Conservation (phyloP, 1,140 invertebrate species). For the Tachypleus tridentatus region DNA sequence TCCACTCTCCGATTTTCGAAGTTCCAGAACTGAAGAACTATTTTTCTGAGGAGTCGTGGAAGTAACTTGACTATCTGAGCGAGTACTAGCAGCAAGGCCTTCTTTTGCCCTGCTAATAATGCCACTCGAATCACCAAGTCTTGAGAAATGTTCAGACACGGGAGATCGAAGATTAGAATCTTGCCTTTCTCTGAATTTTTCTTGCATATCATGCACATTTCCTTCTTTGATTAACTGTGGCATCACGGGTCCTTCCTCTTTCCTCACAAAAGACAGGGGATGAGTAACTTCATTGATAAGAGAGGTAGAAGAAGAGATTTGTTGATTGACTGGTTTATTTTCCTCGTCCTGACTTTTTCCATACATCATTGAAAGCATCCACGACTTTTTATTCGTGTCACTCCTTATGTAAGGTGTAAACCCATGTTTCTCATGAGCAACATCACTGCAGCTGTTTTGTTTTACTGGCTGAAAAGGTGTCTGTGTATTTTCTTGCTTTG, state of each 20-base stretch:
- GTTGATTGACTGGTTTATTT: background rate
- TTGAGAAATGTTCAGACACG: constrained; percentile 19
- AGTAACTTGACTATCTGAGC: no score
- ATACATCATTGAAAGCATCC: constrained; percentile 44
- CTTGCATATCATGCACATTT: constrained; percentile 23
- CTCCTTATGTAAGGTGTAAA: background rate
- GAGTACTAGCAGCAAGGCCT: constrained; percentile 38
- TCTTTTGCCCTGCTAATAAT: constrained; percentile 88
- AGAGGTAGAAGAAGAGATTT: background rate
- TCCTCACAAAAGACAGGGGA: constrained; percentile 36
- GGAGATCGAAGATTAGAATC: constrained; percentile 44
- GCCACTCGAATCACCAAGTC: constrained; percentile 73
- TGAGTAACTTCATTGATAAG: background rate
- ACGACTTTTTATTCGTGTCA: constrained; percentile 44
- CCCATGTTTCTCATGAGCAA: background rate
- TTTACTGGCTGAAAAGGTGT: background rate
- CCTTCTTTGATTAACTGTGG: constrained; percentile 3
- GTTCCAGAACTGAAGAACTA: background rate
- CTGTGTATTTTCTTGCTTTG: background rate
- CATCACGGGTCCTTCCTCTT: constrained; percentile 33
- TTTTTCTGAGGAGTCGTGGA: background rate
- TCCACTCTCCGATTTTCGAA: constrained; percentile 31
- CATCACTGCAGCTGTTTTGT: constrained; percentile 12
- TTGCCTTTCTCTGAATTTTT: constrained; percentile 31
- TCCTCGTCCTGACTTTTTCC: constrained; percentile 19